A percentile compares a stretch with the other conserved stretches of the same genome.
Evolutionary conservation across 2,113 vertebrate genomes (phyloP).

Genomic region (Antennarius striatus): DNA sequence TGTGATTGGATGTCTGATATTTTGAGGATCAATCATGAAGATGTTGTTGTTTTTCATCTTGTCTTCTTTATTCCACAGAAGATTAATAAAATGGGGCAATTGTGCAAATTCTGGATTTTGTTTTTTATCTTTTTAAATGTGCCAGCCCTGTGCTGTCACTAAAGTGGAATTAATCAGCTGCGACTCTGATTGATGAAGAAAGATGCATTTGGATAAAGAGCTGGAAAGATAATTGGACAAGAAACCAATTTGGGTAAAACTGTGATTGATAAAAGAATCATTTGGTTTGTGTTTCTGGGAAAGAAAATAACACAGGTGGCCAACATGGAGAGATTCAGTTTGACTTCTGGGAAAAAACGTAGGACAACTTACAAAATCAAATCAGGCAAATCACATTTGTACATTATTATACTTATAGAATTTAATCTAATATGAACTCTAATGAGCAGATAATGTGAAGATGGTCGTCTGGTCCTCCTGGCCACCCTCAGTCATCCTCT

Average conservation of each 20-base stretch:
- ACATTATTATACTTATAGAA: too few species aligned
- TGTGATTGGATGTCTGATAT: too few species aligned
- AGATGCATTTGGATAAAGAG: background rate
- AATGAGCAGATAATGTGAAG: too few species aligned
- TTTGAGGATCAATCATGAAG: background rate
- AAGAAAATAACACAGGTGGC: background rate
- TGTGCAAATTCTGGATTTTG: constrained; percentile 11
- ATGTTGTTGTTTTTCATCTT: background rate
- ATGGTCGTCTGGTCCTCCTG: background rate
- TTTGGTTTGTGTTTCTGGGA: background rate
- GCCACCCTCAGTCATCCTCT: constrained; percentile 8
- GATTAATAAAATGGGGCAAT: constrained; percentile 14
- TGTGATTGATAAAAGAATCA: constrained; percentile 15
- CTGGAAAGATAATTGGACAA: constrained; percentile 2
- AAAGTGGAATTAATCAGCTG: constrained; percentile 14
- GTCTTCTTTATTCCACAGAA: background rate
- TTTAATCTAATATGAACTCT: too few species aligned
- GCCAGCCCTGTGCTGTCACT: constrained; percentile 2
- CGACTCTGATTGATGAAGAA: constrained; percentile 18
- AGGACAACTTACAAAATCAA: too few species aligned
- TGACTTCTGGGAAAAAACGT: background rate
- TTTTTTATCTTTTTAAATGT: constrained; percentile 17
- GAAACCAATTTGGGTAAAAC: constrained; percentile 18
- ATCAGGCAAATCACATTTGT: too few species aligned
- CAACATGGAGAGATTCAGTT: background rate